phyloP scores from a whole-genome alignment of 2,888 invertebrate species.

The Philereme transversata region DNA sequence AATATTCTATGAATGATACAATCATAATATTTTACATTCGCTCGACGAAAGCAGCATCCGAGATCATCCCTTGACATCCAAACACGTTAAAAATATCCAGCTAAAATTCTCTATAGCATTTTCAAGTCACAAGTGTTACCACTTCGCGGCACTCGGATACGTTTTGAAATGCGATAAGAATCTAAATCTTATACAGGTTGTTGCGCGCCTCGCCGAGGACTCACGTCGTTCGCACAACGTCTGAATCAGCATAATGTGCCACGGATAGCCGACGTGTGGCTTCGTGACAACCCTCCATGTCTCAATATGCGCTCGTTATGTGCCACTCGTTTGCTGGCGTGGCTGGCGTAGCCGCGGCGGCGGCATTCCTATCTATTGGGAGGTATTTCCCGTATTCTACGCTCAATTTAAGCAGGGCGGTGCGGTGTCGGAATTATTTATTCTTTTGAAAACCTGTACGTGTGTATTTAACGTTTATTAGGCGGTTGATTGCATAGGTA shows the following conservation, averaged over 20 bases:
- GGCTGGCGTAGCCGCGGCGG: neutral
- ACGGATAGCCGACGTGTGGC: constrained; percentile 56
- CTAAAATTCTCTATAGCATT: constrained; percentile 8
- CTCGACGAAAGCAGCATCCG: neutral
- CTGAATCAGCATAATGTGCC: constrained; percentile 67
- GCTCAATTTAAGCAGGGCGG: constrained; percentile 29
- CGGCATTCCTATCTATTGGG: constrained; percentile 18
- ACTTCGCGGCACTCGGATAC: constrained; percentile 20
- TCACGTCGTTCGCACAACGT: constrained; percentile 22
- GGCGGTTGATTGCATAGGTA: constrained; percentile 12
- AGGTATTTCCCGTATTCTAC: constrained; percentile 25
- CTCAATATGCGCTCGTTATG: constrained; percentile 59
- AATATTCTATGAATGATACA: constrained; percentile 7
- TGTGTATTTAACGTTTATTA: constrained; percentile 14
- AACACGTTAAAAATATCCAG: too few relatives aligned
- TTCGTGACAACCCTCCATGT: constrained; percentile 62
- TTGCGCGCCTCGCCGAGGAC: constrained; percentile 30
- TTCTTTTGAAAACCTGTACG: constrained; percentile 25
- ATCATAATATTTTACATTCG: neutral
- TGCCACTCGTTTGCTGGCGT: constrained; percentile 33
- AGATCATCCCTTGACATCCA: constrained; percentile 6
- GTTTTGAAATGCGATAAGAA: constrained; percentile 31
- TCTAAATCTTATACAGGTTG: constrained; percentile 27
- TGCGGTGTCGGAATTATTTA: constrained; percentile 30
- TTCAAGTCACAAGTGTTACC: constrained; percentile 22